phyloP scores from a whole-genome alignment of 2,888 invertebrate species.

The Mesochorus sp. region DNA sequence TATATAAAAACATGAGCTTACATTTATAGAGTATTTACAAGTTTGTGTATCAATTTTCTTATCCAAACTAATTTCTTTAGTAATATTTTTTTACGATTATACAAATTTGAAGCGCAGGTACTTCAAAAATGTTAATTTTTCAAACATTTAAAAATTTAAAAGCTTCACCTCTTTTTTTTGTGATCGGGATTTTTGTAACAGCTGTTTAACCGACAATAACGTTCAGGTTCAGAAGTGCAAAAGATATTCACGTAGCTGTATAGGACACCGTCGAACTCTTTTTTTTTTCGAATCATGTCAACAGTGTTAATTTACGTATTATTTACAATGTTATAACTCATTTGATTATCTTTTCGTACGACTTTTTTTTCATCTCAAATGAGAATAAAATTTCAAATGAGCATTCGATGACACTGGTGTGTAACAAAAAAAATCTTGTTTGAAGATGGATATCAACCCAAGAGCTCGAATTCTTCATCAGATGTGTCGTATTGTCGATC shows the following conservation, averaged over 20 bases:
- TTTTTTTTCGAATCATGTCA: slow-evolving; percentile 27
- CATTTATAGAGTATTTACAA: slow-evolving; percentile 56
- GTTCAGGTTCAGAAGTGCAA: slow-evolving; percentile 45
- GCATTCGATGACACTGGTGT: slow-evolving; percentile 15
- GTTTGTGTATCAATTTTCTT: slow-evolving; percentile 38
- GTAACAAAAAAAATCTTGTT: slow-evolving; percentile 22
- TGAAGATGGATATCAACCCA: slow-evolving; percentile 83
- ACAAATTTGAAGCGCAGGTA: background rate
- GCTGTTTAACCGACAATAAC: slow-evolving; percentile 26
- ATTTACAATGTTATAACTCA: slow-evolving; percentile 50
- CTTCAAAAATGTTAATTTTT: slow-evolving; percentile 12
- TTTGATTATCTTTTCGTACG: background rate
- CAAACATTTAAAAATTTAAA: slow-evolving; percentile 14
- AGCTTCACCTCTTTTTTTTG: no score
- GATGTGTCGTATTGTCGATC: slow-evolving; percentile 88
- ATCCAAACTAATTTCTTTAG: slow-evolving; percentile 14
- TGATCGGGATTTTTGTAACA: background rate
- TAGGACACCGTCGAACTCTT: slow-evolving; percentile 17
- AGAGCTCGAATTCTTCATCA: slow-evolving; percentile 92
- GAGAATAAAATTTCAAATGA: slow-evolving; percentile 2
- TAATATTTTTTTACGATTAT: slow-evolving; percentile 16
- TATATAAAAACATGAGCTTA: slow-evolving; percentile 56
- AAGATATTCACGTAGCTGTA: slow-evolving; percentile 21
- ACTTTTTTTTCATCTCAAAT: background rate
- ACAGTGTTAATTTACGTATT: slow-evolving; percentile 28